These are phyloP conservation scores for Microplitis mediator DNA, from an alignment of 1,140 invertebrate genomes.

Conservation along the genomic window DNA sequence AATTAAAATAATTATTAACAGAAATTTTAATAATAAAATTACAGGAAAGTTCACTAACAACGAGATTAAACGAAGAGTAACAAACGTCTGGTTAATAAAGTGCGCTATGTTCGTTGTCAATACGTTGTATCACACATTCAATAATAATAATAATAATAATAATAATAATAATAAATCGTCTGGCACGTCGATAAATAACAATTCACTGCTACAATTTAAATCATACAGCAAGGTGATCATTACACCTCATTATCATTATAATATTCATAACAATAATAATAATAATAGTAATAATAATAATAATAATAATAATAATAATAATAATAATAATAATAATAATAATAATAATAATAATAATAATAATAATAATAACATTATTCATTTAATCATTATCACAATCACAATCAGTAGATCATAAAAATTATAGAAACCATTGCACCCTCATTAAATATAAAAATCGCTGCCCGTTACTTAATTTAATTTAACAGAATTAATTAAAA, in stretches of 20 bases:
- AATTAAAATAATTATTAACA: no score
- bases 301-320: no score
- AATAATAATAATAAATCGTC: slow-evolving; percentile 11
- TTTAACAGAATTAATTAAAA: no score
- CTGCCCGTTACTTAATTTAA: not conserved
- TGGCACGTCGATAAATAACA: slow-evolving; percentile 6
- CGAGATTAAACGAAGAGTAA: slow-evolving; percentile 8
- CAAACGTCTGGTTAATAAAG: slow-evolving; percentile 21
- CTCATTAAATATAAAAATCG: not conserved
- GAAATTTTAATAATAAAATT: no score
- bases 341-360: no score
- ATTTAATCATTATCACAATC: no score
- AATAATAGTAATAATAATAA: slow-evolving; percentile 7
- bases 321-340: no score
- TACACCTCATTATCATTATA: slow-evolving; percentile 1
- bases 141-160: not conserved
- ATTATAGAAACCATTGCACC: not conserved
- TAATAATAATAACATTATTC: no score
- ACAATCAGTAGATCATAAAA: not conserved
- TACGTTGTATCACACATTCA: not conserved
- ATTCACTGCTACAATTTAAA: slow-evolving; percentile 12
- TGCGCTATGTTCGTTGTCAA: slow-evolving; percentile 27
- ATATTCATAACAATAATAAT: slow-evolving; percentile 4
- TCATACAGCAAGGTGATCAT: slow-evolving; percentile 15
- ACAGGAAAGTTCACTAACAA: slow-evolving; percentile 22